Percentiles rank a stretch among this genome's conserved stretches.
Evolutionary conservation across 1,140 invertebrate species (phyloP).

Genomic region (Drosophila sp.): DNA sequence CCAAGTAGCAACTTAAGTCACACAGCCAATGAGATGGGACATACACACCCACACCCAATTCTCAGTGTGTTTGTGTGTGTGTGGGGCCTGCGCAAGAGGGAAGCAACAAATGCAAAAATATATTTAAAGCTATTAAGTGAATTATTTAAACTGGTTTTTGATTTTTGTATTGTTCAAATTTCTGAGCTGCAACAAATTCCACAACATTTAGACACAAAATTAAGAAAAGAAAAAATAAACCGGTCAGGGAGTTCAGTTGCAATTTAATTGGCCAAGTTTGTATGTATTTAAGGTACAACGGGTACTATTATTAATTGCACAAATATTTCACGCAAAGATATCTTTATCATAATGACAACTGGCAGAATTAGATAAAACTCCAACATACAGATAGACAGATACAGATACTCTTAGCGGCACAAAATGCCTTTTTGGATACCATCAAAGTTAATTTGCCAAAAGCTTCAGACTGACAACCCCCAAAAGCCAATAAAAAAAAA

Average conservation of each 20-base stretch:
- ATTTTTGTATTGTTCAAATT: conserved; percentile 66
- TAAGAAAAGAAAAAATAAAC: conserved; percentile 43
- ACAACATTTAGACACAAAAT: conserved; percentile 54
- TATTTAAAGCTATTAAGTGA: conserved; percentile 40
- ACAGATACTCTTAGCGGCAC: not conserved
- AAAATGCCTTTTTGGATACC: conserved; percentile 23
- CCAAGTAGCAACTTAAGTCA: conserved; percentile 34
- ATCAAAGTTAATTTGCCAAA: conserved; percentile 45
- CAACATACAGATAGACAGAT: conserved; percentile 28
- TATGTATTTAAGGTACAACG: conserved; percentile 38
- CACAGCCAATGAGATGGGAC: not conserved
- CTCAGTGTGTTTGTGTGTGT: conserved; percentile 22
- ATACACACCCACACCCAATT: not conserved
- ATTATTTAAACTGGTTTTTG: conserved; percentile 74
- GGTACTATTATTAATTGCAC: conserved; percentile 55
- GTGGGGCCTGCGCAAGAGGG: conserved; percentile 54
- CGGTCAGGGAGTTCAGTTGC: conserved; percentile 40
- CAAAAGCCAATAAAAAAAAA: not conserved
- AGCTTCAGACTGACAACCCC: conserved; percentile 9
- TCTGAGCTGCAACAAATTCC: conserved; percentile 43
- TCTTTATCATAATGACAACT: conserved; percentile 57
- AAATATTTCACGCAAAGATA: conserved; percentile 9
- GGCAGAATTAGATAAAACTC: conserved; percentile 45
- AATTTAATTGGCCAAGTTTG: conserved; percentile 39
- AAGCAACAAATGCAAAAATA: conserved; percentile 43